Percentiles rank a stretch among this genome's conserved stretches.
These are phyloP conservation scores for Sesia bembeciformis DNA, from an alignment of 2,888 invertebrate species.

Conservation along the genomic window DNA sequence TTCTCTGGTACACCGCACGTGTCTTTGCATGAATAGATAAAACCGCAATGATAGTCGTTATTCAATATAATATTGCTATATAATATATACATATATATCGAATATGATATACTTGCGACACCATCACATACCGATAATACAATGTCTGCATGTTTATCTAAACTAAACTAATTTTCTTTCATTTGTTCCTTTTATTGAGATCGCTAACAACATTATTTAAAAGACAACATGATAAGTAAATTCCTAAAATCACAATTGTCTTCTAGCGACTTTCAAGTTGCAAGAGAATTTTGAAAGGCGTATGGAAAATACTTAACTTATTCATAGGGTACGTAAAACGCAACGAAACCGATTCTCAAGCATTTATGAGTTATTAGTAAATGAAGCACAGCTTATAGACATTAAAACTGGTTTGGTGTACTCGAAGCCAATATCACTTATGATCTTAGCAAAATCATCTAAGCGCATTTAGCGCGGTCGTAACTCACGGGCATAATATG, in stretches of 20 bases:
- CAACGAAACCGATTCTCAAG: not conserved
- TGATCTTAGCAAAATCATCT: slow-evolving; percentile 19
- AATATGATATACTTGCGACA: not conserved
- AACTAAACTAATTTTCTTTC: too few species aligned
- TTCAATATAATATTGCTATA: slow-evolving; percentile 38
- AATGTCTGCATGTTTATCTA: too few species aligned
- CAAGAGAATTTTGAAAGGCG: too few species aligned
- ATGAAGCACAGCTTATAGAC: not conserved
- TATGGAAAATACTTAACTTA: too few species aligned
- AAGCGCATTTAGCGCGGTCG: slow-evolving; percentile 22
- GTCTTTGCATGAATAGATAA: slow-evolving; percentile 48
- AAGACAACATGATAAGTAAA: too few species aligned
- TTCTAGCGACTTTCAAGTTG: too few species aligned
- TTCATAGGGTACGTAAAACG: not conserved
- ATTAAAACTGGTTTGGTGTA: not conserved
- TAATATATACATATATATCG: too few species aligned
- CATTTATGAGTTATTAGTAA: not conserved
- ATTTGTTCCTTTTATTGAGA: too few species aligned
- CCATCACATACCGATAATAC: not conserved
- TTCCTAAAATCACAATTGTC: too few species aligned
- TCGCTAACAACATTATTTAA: too few species aligned
- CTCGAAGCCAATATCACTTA: slow-evolving; percentile 2
- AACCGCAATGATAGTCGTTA: slow-evolving; percentile 40
- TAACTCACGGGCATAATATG: slow-evolving; percentile 33
- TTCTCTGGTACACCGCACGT: slow-evolving; percentile 45